These are phyloP conservation scores for Pelobates cultripes DNA, from an alignment of 2,797 vertebrate species.

Conservation along the genomic window DNA sequence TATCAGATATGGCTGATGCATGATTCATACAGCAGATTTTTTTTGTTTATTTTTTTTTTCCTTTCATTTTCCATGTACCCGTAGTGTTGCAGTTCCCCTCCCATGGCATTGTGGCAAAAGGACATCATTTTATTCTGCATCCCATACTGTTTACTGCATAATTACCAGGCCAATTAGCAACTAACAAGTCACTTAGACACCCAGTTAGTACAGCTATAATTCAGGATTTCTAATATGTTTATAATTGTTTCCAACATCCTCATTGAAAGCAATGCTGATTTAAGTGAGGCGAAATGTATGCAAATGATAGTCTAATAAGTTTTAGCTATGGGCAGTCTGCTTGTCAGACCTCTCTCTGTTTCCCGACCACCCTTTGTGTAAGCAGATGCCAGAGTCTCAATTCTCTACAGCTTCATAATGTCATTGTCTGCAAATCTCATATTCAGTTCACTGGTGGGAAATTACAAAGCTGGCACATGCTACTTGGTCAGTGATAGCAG, in stretches of 20 bases:
- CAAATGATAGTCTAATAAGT: conserved; percentile 53
- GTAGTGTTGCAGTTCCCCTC: conserved; percentile 13
- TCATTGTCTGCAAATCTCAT: conserved; percentile 52
- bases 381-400: conserved; percentile 51
- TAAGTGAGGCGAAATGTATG: conserved; percentile 47
- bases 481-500: conserved; percentile 45
- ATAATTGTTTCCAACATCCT: conserved; percentile 54
- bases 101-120: conserved; percentile 33
- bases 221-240: conserved; percentile 55
- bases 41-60: neutral
- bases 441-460: conserved; percentile 49
- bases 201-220: conserved; percentile 55
- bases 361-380: conserved; percentile 54
- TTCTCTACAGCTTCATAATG: conserved; percentile 55
- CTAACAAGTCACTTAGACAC: conserved; percentile 56
- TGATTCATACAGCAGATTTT: neutral
- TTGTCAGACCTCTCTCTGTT: conserved; percentile 46
- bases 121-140: conserved; percentile 26
- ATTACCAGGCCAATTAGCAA: conserved; percentile 52
- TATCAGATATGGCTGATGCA: conserved; percentile 14
- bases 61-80: conserved; percentile 16
- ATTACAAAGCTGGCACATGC: conserved; percentile 43
- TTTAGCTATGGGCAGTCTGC: conserved; percentile 55
- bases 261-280: conserved; percentile 40
- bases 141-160: conserved; percentile 51